phyloP scores from a whole-genome alignment of 2,113 vertebrate species.

The Eonycteris spelaea region DNA sequence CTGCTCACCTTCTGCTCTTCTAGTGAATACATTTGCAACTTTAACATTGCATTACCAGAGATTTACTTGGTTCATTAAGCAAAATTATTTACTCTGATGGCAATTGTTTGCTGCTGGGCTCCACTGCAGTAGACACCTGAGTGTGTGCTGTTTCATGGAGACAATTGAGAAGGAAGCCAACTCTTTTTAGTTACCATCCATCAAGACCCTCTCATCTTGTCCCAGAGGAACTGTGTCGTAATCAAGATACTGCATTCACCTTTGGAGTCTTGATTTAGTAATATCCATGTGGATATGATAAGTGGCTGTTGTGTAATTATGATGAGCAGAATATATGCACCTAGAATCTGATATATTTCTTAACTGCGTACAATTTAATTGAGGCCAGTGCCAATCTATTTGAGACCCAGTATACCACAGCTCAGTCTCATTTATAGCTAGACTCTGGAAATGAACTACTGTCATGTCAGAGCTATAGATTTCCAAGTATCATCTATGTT shows the following conservation, averaged over 20 bases:
- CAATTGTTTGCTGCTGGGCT: background rate
- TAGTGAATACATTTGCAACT: background rate
- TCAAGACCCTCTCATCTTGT: background rate
- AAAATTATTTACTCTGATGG: background rate
- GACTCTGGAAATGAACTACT: background rate
- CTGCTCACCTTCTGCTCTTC: background rate
- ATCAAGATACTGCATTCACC: constrained; percentile 52
- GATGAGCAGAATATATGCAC: constrained; percentile 24
- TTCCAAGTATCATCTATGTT: background rate
- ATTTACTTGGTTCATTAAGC: background rate
- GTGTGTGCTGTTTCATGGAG: background rate
- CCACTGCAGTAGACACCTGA: fast-evolving
- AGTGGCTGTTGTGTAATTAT: constrained; percentile 42
- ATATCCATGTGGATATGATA: constrained; percentile 1
- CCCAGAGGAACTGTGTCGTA: constrained; percentile 41
- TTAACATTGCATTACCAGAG: fast-evolving
- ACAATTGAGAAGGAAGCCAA: background rate
- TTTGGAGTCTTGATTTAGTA: constrained; percentile 54
- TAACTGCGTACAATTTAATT: constrained; percentile 10
- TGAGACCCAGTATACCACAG: background rate
- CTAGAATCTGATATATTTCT: constrained; percentile 40
- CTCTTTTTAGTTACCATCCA: background rate
- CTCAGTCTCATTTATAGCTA: background rate
- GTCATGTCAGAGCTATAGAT: background rate
- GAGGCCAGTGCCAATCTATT: background rate